A percentile compares a stretch with the other conserved stretches of the same genome.
Conservation (phyloP, 1,140 invertebrate genomes). For the Liolophura sinensis region DNA sequence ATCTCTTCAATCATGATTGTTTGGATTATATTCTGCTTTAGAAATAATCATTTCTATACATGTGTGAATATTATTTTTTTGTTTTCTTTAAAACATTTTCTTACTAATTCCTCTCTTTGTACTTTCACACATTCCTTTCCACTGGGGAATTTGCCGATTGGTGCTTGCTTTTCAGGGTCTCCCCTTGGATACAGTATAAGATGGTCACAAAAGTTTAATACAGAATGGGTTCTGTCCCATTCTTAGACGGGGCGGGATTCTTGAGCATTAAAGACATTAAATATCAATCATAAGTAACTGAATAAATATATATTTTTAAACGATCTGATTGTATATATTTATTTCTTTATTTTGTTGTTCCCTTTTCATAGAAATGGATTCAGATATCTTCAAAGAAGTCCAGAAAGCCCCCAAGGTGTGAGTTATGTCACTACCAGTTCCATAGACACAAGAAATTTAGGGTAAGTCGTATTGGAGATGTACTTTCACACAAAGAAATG, state of each 20-base stretch:
- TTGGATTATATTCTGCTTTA: no score
- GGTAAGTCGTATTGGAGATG: slow-evolving; percentile 46
- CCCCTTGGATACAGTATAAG: background rate
- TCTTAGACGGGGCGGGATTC: background rate
- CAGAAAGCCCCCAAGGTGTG: slow-evolving; percentile 62
- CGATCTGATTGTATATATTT: background rate
- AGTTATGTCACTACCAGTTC: slow-evolving; percentile 65
- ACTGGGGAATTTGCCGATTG: no score
- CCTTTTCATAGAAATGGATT: slow-evolving; percentile 62
- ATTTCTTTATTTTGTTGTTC: slow-evolving; percentile 4
- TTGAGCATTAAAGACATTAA: no score
- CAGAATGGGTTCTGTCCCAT: no score
- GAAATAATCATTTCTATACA: no score
- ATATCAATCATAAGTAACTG: background rate
- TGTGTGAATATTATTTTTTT: no score
- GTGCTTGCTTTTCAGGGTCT: background rate
- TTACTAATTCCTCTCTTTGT: no score
- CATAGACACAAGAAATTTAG: slow-evolving; percentile 64
- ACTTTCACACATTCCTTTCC: no score
- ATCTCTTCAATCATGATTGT: no score
- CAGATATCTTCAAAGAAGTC: slow-evolving; percentile 60
- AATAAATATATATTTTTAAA: slow-evolving; percentile 1
- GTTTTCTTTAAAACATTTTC: no score
- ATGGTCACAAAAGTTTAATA: slow-evolving; percentile 2
- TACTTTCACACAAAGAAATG: background rate